Evolutionary conservation across 2,797 vertebrate genomes (phyloP).

Genomic region (Poeciliopsis presidionis): DNA sequence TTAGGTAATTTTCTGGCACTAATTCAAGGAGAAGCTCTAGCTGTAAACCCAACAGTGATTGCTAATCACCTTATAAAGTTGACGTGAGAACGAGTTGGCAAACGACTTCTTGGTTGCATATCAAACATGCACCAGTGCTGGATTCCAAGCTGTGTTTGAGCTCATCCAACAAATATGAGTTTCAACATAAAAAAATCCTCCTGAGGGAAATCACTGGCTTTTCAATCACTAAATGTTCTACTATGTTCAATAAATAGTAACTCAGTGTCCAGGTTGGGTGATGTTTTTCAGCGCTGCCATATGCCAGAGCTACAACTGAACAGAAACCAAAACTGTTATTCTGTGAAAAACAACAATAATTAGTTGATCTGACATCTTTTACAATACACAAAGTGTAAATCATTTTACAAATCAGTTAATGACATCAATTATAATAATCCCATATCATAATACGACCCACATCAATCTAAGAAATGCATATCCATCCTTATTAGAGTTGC

Average conservation of each 20-base stretch:
- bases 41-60: constrained; percentile 6
- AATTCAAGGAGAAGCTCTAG: background rate
- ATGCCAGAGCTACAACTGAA: constrained; percentile 18
- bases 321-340: constrained; percentile 4
- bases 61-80: constrained; percentile 11
- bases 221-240: constrained; percentile 4
- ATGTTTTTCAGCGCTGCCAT: constrained; percentile 8
- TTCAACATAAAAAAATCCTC: constrained; percentile 11
- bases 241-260: constrained; percentile 11
- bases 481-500: background rate
- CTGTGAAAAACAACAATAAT: background rate
- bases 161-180: constrained; percentile 7
- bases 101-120: constrained; percentile 20
- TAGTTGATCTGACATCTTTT: background rate
- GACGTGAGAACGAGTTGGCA: constrained; percentile 14
- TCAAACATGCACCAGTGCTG: constrained; percentile 14
- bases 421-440: background rate
- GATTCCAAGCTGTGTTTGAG: constrained; percentile 3
- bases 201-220: constrained; percentile 10
- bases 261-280: constrained; percentile 5
- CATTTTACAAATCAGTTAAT: background rate
- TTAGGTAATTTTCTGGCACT: constrained; percentile 4
- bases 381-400: background rate
- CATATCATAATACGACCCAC: background rate
- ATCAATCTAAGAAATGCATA: background rate